phyloP scores from a whole-genome alignment of 1,140 invertebrate genomes.

The Phenacoccus solenopsis region DNA sequence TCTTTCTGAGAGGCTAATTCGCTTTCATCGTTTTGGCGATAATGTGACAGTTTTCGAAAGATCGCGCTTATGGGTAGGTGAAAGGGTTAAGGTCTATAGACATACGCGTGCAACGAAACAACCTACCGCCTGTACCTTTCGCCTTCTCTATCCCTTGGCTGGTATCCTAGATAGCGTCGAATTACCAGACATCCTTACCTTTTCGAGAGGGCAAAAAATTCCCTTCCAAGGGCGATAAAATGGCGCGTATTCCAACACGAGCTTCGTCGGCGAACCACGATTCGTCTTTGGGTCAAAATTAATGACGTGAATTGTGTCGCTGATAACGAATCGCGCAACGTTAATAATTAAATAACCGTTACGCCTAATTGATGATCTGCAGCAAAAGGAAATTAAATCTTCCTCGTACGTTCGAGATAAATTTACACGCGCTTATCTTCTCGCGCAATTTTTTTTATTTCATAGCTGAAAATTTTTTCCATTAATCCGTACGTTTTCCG shows the following conservation, averaged over 20 bases:
- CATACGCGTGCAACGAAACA: not conserved
- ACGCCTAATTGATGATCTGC: not conserved
- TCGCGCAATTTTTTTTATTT: not conserved
- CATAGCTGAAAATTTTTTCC: not conserved
- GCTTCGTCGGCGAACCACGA: too few relatives aligned
- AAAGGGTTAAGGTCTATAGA: not conserved
- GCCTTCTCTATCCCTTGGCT: too few relatives aligned
- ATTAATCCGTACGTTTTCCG: too few relatives aligned
- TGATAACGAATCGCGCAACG: not conserved
- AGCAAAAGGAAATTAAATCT: not conserved
- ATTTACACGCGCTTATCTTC: not conserved
- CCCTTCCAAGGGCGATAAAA: too few relatives aligned
- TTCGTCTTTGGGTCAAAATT: not conserved
- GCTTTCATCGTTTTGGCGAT: too few relatives aligned
- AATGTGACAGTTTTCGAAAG: not conserved
- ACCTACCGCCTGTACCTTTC: too few relatives aligned
- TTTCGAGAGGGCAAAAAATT: too few relatives aligned
- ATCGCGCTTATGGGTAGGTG: not conserved
- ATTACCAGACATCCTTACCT: too few relatives aligned
- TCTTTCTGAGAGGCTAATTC: too few relatives aligned
- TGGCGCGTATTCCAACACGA: too few relatives aligned
- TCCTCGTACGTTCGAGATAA: not conserved
- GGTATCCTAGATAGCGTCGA: too few relatives aligned
- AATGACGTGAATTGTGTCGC: not conserved
- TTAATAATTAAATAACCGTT: not conserved